Base-by-base conservation (phyloP, 2,888 invertebrate genomes). In the Tortrix viridana region DNA sequence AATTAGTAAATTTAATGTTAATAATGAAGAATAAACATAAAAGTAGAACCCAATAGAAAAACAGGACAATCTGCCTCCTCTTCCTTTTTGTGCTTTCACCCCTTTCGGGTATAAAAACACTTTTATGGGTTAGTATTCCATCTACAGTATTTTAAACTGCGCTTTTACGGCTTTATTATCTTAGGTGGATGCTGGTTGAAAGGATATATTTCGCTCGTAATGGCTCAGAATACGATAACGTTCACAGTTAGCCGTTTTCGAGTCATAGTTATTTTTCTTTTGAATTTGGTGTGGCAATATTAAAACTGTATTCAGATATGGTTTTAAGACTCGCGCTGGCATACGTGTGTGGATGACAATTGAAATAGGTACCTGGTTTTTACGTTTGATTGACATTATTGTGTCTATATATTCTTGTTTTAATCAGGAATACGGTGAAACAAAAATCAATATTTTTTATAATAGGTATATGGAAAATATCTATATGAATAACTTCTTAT, bases 151-250 rank as follows among this genome's bases (percentile, higher is more conserved):
- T 81, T 77, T 72, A 79, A 76, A 81, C 78, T 75, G 75, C 73
- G 81, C 80, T 81, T 84, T 84, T 84, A 86, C 77, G 80, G 79
- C 74, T 73, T 75, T 78, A 72, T 83, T 86, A 84, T 81, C 84
- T 77, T 77, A 65, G 71, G 69, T 72, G 75, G 71, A 63, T 53
- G 63, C 53, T 58, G 63, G 20, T 41, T 41, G 38, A 41, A 32
- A 52, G 63, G 57, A 53, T 57, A 57, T 62, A 63, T 58, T 63
- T 63, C 22, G 57, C 57, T 53, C 47, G 47, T 63, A 63, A 63
- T 53, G 63, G 46, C 22, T 18, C 7, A 26, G 50, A 47, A 37
- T 52, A 48, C 58, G 58, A 47, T 63, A 63, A 57, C 63, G n/a
- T 3, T 43, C 20, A 57, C 47, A 41, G 63, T 58, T 48, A 63